Base-by-base conservation (phyloP, 92 coral and sea anemone genomes). In the Pocillopora grandis region DNA sequence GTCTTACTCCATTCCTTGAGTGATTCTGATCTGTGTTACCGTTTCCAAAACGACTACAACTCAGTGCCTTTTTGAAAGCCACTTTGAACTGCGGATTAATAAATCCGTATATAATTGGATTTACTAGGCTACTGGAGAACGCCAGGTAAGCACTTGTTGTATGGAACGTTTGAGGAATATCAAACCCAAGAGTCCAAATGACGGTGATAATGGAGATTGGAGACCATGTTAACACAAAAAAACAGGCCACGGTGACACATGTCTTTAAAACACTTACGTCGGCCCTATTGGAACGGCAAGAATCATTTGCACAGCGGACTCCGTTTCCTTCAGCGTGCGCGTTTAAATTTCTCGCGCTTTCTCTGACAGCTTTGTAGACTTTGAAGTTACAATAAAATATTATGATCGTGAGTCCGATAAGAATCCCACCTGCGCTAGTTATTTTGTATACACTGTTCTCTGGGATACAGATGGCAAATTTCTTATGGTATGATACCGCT, bases 91-190 rank as follows among this genome's bases (percentile, higher is more conserved):
- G 90, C 48, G 94, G 90, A 52, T 88, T 91, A 62, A 87, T 90
- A 33, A 85, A 66, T n/a, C 94, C 94, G 58, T 91, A 91, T 9
- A 88, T 88, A 56, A 91, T 48, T 33, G 92, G 86, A 66, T 91
- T 91, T 3, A 87, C 83, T 6, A 80, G 72, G 58, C 86, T 76
- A 52, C 91, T 88, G 7, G 85, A 62, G 68, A 88, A 91, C 88
- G 85, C 75, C 33, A 91, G 62, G 67, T 74, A 91, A 6, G 77
- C 76, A 78, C 65, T 83, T 21, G 68, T 72, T 10, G 55, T 74
- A 60, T 66, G 80, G 10, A 89, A 85, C 6, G 64, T 3, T 21
- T 92, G 82, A 1, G 90, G 90, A 58, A 62, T 76, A 17, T 21
- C 1, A 58, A 65, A 14, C n/a, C 64, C 64, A 20, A 66, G 21